These are phyloP conservation scores for Prunella strophiata DNA, from an alignment of 2,797 vertebrate genomes.

Conservation along the genomic window DNA sequence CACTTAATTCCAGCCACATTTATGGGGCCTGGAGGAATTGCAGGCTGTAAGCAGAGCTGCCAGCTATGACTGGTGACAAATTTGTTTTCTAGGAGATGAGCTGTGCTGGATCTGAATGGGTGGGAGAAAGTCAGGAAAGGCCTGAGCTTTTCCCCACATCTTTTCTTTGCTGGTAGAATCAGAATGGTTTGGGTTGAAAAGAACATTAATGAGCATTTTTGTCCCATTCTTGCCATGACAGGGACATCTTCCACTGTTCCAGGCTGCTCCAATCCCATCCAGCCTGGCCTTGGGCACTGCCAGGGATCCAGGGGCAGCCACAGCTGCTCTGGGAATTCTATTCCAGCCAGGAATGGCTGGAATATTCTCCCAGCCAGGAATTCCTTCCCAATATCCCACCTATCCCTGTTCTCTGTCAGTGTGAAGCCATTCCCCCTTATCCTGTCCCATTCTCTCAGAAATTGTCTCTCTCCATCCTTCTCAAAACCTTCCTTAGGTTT, in stretches of 20 bases:
- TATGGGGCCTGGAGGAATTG: conserved; percentile 18
- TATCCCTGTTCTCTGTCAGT: background rate
- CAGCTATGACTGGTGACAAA: background rate
- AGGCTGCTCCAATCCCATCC: background rate
- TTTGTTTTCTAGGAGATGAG: background rate
- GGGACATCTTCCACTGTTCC: accelerated
- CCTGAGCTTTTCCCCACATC: background rate
- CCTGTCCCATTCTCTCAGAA: background rate
- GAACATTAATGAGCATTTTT: no score
- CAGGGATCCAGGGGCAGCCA: background rate
- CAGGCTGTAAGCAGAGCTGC: background rate
- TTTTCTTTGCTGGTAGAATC: background rate
- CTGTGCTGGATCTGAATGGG: background rate
- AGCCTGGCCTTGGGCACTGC: background rate
- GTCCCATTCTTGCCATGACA: background rate
- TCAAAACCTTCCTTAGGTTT: background rate
- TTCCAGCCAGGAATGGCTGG: background rate
- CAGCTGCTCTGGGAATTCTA: background rate
- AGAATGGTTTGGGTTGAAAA: background rate
- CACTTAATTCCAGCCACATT: conserved; percentile 32
- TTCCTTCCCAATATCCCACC: background rate
- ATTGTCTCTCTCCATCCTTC: background rate
- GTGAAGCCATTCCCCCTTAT: background rate
- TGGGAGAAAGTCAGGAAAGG: background rate
- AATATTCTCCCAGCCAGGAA: background rate